Evolutionary conservation across 1,140 invertebrate species (phyloP).

Genomic region (Battus philenor): DNA sequence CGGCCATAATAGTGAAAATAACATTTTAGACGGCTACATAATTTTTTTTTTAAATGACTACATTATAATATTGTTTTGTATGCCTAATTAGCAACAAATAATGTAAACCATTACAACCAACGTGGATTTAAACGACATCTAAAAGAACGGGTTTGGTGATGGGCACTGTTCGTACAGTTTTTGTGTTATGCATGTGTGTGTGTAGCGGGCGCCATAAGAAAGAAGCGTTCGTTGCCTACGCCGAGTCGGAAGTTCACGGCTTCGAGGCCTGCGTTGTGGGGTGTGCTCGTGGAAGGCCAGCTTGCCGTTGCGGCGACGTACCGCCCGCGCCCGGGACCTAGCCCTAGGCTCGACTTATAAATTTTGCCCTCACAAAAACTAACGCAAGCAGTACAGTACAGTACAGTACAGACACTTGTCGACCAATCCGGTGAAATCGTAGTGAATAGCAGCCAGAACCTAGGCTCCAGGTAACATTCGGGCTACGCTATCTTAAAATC

Average conservation of each 20-base stretch:
- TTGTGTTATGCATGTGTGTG: constrained; percentile 19
- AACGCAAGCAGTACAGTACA: constrained; percentile 11
- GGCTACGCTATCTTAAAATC: too few species aligned
- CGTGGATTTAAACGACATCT: too few species aligned
- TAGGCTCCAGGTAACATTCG: too few species aligned
- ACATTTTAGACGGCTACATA: too few species aligned
- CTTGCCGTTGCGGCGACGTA: constrained; percentile 21
- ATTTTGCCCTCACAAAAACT: background rate
- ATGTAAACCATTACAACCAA: too few species aligned
- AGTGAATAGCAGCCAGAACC: too few species aligned
- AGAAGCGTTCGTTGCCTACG: constrained; percentile 24
- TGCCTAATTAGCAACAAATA: too few species aligned
- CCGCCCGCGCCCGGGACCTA: constrained; percentile 18
- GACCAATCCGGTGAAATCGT: too few species aligned
- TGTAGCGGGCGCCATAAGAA: constrained; percentile 35
- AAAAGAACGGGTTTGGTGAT: background rate
- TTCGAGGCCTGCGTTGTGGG: constrained; percentile 49
- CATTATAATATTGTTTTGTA: too few species aligned
- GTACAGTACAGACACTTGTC: too few species aligned
- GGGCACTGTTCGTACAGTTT: background rate
- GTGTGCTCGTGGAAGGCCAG: constrained; percentile 22
- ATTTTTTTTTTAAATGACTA: too few species aligned
- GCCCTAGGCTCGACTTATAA: constrained; percentile 36
- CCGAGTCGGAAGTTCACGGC: constrained; percentile 27
- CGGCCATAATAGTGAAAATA: too few species aligned